Evolutionary conservation across 2,888 invertebrate species (phyloP), one percentile per base, ranked within the genome.

Genomic region (Cataglyphis altisquamis): DNA sequence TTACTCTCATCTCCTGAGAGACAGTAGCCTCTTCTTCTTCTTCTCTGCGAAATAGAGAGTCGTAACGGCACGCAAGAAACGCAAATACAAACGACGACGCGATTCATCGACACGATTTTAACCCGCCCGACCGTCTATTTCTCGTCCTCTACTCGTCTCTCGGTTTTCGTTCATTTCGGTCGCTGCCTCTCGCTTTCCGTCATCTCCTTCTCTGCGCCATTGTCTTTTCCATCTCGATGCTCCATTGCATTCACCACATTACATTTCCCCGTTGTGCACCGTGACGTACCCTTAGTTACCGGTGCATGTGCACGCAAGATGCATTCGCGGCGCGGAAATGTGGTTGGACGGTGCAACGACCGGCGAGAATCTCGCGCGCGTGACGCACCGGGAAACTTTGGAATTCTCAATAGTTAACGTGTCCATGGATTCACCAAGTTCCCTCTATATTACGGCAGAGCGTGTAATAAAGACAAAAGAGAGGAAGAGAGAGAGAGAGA

Each of bases 271-370:
- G 45, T 83, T 83, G 55, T 32, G 63, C 67, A 75, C 32, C 55
- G 63, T 39, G 36, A 70, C 48, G 45, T 41, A 78, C 62, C 60
- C 36, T 41, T 62, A 29, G 67, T 55, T 55, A 66, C 52, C 78
- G 66, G 67, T 62, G 45, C 67, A 62, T 52, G 36, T 62, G 68
- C 83, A 68, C 66, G 78, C 52, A 48, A n/a, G 67, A 82, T 77
- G 77, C 78, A 57, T 66, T 67, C 36, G 77, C 60, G n/a, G 25
- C 83, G 64, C 72, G 73, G 77, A 72, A 83, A 73, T 83, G 64
- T 73, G 66, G 70, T 63, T 80, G 73, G 41, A 39, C 74, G 83
- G 82, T 86, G 82, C 86, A 85, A 86, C 86, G 84, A 84, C 86
- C 86, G 75, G 25, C 82, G 77, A 73, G 82, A 86, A 82, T 84